Evolutionary conservation across 2,888 invertebrate species (phyloP), one percentile per base, ranked within the genome.

Genomic region (Agrochola lychnidis): DNA sequence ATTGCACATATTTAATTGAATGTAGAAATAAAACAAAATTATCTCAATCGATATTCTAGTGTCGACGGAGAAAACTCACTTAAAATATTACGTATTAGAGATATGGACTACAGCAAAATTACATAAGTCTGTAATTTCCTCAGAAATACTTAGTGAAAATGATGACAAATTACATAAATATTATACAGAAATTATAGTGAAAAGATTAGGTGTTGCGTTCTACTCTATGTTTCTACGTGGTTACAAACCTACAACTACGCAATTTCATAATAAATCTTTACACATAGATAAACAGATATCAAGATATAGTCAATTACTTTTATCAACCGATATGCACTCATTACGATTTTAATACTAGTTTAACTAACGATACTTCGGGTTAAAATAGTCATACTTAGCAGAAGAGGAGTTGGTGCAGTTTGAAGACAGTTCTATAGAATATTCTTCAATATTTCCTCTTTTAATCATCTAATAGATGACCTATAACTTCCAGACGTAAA

Each of bases 161-260:
- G 30, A 0, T 48, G 56, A 42, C 19, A 30, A 76, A 59, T 40
- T 57, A 78, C 36, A 25, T 22, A 36, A 36, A 2, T 36, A 51
- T 45, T 22, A 16, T 30, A 59, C 1, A 45, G 16, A 45, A 36
- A 76, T 48, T n/a, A 61, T 30, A 74, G 16, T n/a, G 22, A n/a
- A 75, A 25, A 56, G 22, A 12, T n/a, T 62, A 56, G 53, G 53
- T 53, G 40, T 64, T 77, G 53, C 75, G n/a, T 76, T 66, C 48
- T 30, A 40, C 14, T n/a, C 59, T 59, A 68, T 59, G n/a, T 7
- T 30, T 69, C 22, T 12, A 51, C 9, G n/a, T 61, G 7, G 30
- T 78, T 42, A 51, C n/a, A 48, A 48, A 66, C 14, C 16, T 42
- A 51, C 16, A 78, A 19, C 10, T 69, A 76, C 14, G 19, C 30